Percentiles rank a stretch among this genome's conserved stretches.
Evolutionary conservation across 2,797 vertebrate genomes (phyloP).

Genomic region (Odontamblyopus rebecca): DNA sequence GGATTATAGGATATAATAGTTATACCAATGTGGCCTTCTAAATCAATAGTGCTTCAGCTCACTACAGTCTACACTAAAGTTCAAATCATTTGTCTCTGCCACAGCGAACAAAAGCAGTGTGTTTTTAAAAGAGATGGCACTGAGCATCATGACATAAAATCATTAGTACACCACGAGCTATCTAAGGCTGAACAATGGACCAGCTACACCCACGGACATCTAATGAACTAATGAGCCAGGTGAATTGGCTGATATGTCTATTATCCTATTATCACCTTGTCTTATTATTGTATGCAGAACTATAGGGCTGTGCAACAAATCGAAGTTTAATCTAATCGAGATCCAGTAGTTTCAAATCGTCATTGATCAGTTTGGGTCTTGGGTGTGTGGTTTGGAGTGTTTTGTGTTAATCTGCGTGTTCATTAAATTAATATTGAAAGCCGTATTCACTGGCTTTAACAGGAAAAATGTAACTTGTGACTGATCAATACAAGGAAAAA

Average conservation of each 20-base stretch:
- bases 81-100: slow-evolving; percentile 2
- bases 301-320: background rate
- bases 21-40: background rate
- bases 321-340: background rate
- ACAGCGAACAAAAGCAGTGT: background rate
- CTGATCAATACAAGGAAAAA: background rate
- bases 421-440: too few species aligned
- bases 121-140: slow-evolving; percentile 10
- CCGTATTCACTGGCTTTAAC: too few species aligned
- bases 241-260: background rate
- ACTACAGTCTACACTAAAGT: slow-evolving; percentile 1
- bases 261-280: background rate
- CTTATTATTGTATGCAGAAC: background rate
- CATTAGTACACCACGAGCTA: slow-evolving; percentile 3
- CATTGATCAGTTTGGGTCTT: background rate
- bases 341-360: background rate
- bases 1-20: background rate
- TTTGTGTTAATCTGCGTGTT: background rate
- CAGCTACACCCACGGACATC: background rate
- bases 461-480: background rate
- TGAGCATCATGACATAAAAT: slow-evolving; percentile 14
- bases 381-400: background rate
- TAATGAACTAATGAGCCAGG: slow-evolving; percentile 5
- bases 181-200: background rate
- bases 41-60: slow-evolving; percentile 3